These are phyloP conservation scores for Endomychus coccineus DNA, from an alignment of 2,888 invertebrate genomes.

Conservation along the genomic window DNA sequence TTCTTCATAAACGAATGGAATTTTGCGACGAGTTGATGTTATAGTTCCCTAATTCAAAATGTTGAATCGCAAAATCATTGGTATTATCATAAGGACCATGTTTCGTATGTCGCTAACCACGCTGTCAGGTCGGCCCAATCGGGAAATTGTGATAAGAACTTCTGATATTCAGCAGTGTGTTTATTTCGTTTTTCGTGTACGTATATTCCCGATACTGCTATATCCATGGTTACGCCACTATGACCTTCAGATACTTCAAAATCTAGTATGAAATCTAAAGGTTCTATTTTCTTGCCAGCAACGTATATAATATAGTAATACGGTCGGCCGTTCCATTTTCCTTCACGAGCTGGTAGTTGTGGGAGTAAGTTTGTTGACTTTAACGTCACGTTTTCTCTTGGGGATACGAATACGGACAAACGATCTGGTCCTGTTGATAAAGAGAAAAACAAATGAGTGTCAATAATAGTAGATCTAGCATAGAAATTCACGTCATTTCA, in stretches of 20 bases:
- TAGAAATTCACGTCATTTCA: too few relatives aligned
- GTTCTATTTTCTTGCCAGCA: slow-evolving; percentile 27
- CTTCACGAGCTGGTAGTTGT: slow-evolving; percentile 12
- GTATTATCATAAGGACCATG: too few relatives aligned
- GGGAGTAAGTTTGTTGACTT: slow-evolving; percentile 49
- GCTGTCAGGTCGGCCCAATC: slow-evolving; percentile 47
- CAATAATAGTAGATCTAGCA: too few relatives aligned
- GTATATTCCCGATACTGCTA: slow-evolving; percentile 45
- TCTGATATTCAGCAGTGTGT: slow-evolving; percentile 42
- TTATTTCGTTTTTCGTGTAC: slow-evolving; percentile 41
- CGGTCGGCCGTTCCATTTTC: slow-evolving; percentile 27
- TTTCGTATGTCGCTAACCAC: slow-evolving; percentile 45
- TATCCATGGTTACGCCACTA: slow-evolving; percentile 29
- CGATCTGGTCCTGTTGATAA: slow-evolving; percentile 54
- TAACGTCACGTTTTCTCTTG: slow-evolving; percentile 47
- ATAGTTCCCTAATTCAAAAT: too few relatives aligned
- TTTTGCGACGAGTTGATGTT: too few relatives aligned
- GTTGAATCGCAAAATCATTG: too few relatives aligned
- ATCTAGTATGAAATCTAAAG: slow-evolving; percentile 27
- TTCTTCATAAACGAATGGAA: too few relatives aligned
- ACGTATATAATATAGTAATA: slow-evolving; percentile 31
- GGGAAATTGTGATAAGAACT: slow-evolving; percentile 45
- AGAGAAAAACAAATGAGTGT: too few relatives aligned
- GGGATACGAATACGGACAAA: slow-evolving; percentile 54
- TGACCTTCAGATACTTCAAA: slow-evolving; percentile 30